These are phyloP conservation scores for Parnassius glacialis DNA, from an alignment of 2,888 invertebrate genomes.

Conservation along the genomic window DNA sequence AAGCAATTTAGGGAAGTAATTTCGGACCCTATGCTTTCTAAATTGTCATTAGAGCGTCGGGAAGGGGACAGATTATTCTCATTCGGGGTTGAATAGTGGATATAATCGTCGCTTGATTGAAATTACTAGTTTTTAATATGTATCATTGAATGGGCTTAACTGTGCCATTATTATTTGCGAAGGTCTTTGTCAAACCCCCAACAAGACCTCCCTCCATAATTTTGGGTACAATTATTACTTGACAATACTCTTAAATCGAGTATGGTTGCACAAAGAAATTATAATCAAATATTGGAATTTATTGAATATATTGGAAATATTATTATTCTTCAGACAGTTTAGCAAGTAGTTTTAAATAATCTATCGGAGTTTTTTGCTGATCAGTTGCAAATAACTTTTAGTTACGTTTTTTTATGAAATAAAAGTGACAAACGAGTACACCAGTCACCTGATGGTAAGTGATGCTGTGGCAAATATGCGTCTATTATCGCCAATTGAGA, in stretches of 20 bases:
- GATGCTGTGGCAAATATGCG: too few relatives aligned
- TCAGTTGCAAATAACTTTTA: too few relatives aligned
- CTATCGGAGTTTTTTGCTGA: too few relatives aligned
- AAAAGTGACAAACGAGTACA: too few relatives aligned
- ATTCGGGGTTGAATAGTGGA: slow-evolving; percentile 36
- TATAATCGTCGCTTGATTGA: slow-evolving; percentile 53
- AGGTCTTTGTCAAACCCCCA: slow-evolving; percentile 16
- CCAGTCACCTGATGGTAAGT: too few relatives aligned
- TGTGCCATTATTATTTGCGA: slow-evolving; percentile 18
- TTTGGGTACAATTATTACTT: slow-evolving; percentile 14
- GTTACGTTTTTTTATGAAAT: too few relatives aligned
- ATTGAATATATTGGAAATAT: too few relatives aligned
- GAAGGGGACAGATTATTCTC: slow-evolving; percentile 24
- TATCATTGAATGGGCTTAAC: slow-evolving; percentile 18
- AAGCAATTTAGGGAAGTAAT: slow-evolving; percentile 23
- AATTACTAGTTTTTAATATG: slow-evolving; percentile 45
- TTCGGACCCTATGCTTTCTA: slow-evolving; percentile 23
- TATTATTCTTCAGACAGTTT: too few relatives aligned
- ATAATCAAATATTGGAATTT: too few relatives aligned
- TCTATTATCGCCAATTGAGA: too few relatives aligned
- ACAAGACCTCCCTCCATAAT: slow-evolving; percentile 4
- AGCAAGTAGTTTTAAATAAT: too few relatives aligned
- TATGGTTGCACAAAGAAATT: neutral
- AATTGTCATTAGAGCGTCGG: slow-evolving; percentile 22
- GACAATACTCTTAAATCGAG: slow-evolving; percentile 5